phyloP scores from a whole-genome alignment of 1,140 invertebrate species.

The Callitettix versicolor region DNA sequence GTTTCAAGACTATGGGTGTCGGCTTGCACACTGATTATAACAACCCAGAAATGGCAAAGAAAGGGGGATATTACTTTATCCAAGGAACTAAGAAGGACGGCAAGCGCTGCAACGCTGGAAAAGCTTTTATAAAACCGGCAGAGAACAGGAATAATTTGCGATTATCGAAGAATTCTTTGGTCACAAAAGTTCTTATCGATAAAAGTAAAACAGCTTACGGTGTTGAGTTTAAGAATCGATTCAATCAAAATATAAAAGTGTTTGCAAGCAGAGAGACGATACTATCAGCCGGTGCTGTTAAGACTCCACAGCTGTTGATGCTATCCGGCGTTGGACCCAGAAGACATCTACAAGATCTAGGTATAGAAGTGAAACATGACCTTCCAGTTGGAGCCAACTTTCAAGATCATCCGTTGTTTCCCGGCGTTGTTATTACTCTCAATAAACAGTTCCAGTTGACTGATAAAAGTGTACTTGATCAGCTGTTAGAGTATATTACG shows the following conservation, averaged over 20 bases:
- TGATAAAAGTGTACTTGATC: slow-evolving; percentile 58
- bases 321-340: slow-evolving; percentile 73
- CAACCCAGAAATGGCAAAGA: slow-evolving; percentile 41
- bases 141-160: slow-evolving; percentile 49
- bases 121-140: slow-evolving; percentile 45
- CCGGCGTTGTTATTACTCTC: slow-evolving; percentile 70
- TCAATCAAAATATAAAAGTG: slow-evolving; percentile 34
- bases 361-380: slow-evolving; percentile 57
- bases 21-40: slow-evolving; percentile 77
- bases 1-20: slow-evolving; percentile 81
- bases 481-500: slow-evolving; percentile 51
- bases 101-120: slow-evolving; percentile 8
- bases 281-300: slow-evolving; percentile 65
- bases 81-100: slow-evolving; percentile 29
- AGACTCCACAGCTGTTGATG: slow-evolving; percentile 71
- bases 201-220: slow-evolving; percentile 43
- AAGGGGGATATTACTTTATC: slow-evolving; percentile 35
- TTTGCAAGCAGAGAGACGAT: slow-evolving; percentile 49
- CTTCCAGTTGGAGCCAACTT: slow-evolving; percentile 72
- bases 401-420: slow-evolving; percentile 78
- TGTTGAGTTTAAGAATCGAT: slow-evolving; percentile 26
- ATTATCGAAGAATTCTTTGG: slow-evolving; percentile 41
- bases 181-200: slow-evolving; percentile 50
- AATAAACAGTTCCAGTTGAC: slow-evolving; percentile 66
- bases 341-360: slow-evolving; percentile 53